These are phyloP conservation scores for Drosophila malerkotliana DNA, from an alignment of 1,140 invertebrate species.

Conservation along the genomic window DNA sequence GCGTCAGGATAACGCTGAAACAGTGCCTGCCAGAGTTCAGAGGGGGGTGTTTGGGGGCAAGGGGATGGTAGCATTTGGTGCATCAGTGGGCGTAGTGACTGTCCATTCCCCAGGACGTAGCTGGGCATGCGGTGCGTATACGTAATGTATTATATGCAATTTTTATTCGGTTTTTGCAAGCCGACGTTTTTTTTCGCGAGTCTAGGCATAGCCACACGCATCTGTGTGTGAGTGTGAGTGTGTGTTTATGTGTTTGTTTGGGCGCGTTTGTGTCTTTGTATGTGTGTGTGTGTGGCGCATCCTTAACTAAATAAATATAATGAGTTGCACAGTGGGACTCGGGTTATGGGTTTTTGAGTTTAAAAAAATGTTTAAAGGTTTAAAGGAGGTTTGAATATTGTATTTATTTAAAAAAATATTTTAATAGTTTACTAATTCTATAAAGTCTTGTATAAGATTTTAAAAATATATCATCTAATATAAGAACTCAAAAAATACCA, in stretches of 20 bases:
- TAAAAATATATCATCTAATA: too few species aligned
- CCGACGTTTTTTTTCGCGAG: conserved; percentile 2
- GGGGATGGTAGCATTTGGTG: too few species aligned
- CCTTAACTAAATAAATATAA: conserved; percentile 79
- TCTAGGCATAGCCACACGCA: conserved; percentile 33
- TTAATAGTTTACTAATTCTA: too few species aligned
- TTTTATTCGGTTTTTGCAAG: conserved; percentile 16
- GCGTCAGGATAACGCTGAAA: not conserved
- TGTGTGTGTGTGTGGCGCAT: conserved; percentile 21
- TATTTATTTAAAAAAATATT: too few species aligned
- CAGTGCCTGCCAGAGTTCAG: not conserved
- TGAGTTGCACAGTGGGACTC: conserved; percentile 60
- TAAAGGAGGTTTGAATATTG: too few species aligned
- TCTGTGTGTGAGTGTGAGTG: conserved; percentile 26
- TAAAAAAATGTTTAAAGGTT: not conserved
- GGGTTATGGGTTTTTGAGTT: not conserved
- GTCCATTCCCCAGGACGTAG: conserved; percentile 8
- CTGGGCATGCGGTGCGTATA: conserved; percentile 61
- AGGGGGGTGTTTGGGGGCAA: not conserved
- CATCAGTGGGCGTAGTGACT: not conserved
- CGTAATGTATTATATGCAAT: conserved; percentile 59
- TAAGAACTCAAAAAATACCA: too few species aligned
- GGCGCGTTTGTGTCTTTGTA: conserved; percentile 6
- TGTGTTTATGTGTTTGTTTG: conserved; percentile 1
- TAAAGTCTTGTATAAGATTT: too few species aligned